Percentiles rank a stretch among this genome's conserved stretches.
Conservation (phyloP, 2,113 vertebrate species). For the Chloebia gouldiae region DNA sequence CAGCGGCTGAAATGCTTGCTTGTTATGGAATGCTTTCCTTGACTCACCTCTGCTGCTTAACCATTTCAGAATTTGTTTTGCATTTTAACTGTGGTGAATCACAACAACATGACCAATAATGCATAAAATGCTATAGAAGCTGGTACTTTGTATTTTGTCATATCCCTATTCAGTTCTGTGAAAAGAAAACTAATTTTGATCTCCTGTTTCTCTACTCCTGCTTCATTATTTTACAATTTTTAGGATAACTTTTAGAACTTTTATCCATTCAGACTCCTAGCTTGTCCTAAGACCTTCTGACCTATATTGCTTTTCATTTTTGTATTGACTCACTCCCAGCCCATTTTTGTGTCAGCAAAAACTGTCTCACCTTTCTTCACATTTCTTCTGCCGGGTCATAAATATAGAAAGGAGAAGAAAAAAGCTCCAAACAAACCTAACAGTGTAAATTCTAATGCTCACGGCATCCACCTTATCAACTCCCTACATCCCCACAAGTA, state of each 20-base stretch:
- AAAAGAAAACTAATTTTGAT: background rate
- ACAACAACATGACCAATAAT: background rate
- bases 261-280: constrained; percentile 39
- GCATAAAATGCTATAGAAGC: background rate
- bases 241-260: constrained; percentile 43
- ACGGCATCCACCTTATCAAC: constrained; percentile 41
- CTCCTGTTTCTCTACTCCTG: background rate
- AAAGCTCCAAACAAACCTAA: background rate
- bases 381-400: constrained; percentile 67
- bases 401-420: constrained; percentile 36
- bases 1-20: background rate
- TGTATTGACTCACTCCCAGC: constrained; percentile 55
- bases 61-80: background rate
- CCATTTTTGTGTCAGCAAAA: constrained; percentile 66
- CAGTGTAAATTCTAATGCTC: constrained; percentile 52
- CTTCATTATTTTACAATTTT: constrained; percentile 17
- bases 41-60: background rate
- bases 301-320: constrained; percentile 39
- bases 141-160: background rate
- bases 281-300: constrained; percentile 34
- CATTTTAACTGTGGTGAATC: background rate
- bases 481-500: constrained; percentile 43
- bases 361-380: constrained; percentile 57
- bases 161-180: background rate
- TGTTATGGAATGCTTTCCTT: background rate